A percentile compares a stretch with the other conserved stretches of the same genome.
Evolutionary conservation across 2,888 invertebrate species (phyloP).

Genomic region (Tenthredo amoena): DNA sequence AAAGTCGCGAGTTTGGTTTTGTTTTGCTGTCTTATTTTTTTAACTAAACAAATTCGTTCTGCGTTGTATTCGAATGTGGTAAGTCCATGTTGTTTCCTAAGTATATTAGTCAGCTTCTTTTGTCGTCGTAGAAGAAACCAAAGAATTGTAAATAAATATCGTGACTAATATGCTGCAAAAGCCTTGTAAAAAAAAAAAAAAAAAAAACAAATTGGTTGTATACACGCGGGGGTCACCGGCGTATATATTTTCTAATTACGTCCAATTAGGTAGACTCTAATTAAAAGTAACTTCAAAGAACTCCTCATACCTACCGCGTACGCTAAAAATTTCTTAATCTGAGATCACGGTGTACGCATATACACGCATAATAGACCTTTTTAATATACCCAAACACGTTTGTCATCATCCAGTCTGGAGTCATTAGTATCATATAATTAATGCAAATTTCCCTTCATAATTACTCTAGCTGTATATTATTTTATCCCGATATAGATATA

Average conservation of each 20-base stretch:
- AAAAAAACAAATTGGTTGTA: not conserved
- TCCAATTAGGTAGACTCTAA: conserved; percentile 43
- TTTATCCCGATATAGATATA: no score
- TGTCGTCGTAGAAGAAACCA: not conserved
- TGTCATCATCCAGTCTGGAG: not conserved
- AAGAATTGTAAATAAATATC: conserved; percentile 25
- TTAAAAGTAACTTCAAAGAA: conserved; percentile 45
- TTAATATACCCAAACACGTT: not conserved
- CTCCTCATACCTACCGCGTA: conserved; percentile 8
- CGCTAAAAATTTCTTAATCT: conserved; percentile 14
- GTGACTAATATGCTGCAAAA: not conserved
- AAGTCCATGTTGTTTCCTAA: not conserved
- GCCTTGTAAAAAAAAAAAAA: not conserved
- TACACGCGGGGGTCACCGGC: not conserved
- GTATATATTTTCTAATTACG: conserved; percentile 41
- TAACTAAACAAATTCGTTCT: not conserved
- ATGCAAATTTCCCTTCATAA: not conserved
- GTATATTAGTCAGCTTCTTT: not conserved
- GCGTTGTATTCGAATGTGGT: not conserved
- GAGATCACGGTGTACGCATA: not conserved
- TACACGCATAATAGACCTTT: not conserved
- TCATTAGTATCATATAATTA: not conserved
- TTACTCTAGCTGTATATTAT: not conserved
- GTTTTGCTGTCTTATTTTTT: not conserved
- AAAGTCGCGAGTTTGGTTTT: not conserved